Conservation (phyloP, 2,888 invertebrate genomes). For the Rhogogaster chlorosoma region DNA sequence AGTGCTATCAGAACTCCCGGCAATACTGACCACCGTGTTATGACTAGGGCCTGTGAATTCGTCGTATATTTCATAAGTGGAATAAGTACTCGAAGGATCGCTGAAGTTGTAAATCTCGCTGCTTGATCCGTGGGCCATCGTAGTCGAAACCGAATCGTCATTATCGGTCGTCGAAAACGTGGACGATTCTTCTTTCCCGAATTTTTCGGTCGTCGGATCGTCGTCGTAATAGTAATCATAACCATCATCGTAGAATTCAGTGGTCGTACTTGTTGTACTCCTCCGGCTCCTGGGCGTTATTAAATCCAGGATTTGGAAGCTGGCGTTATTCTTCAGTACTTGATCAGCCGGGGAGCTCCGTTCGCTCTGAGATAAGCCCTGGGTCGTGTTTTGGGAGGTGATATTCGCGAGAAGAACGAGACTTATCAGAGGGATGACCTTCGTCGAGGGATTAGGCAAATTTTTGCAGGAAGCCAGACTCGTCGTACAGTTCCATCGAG, state of each 20-base stretch:
- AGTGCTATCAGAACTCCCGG: background rate
- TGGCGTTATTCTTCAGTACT: constrained; percentile 47
- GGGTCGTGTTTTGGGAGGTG: background rate
- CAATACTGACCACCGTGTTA: background rate
- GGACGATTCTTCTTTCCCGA: background rate
- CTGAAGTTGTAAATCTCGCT: background rate
- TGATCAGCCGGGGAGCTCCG: background rate
- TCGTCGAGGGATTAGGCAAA: constrained; percentile 72
- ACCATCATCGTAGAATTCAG: background rate
- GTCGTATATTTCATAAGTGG: background rate
- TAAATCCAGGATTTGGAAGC: background rate
- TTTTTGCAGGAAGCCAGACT: constrained; percentile 71
- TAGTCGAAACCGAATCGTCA: constrained; percentile 2
- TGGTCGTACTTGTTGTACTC: background rate
- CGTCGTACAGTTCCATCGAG: constrained; percentile 61
- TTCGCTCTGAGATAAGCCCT: background rate
- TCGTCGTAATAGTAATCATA: background rate
- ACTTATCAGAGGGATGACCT: constrained; percentile 74
- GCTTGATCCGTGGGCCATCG: background rate
- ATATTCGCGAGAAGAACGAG: constrained; percentile 71
- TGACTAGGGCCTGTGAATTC: background rate
- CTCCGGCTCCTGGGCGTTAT: background rate
- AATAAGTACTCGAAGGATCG: background rate
- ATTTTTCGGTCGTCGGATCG: background rate
- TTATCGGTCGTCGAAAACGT: background rate